These are phyloP conservation scores for Omphaloscelis lunosa DNA, from an alignment of 2,888 invertebrate genomes.

Conservation along the genomic window DNA sequence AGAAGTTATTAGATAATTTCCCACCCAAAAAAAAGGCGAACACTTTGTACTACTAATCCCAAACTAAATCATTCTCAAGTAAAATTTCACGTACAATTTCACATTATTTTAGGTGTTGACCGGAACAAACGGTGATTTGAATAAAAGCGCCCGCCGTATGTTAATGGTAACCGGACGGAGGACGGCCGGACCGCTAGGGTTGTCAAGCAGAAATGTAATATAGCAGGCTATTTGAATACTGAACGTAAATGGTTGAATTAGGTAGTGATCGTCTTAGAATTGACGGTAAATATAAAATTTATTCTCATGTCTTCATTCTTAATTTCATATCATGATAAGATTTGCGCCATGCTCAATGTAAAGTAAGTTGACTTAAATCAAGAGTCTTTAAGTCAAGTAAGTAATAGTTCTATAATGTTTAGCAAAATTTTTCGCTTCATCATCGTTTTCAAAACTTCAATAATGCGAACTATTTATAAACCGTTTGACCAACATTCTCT, in stretches of 20 bases:
- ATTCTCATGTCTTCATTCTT: constrained; percentile 22
- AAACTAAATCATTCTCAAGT: constrained; percentile 56
- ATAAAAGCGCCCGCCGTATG: constrained; percentile 68
- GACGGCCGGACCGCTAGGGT: constrained; percentile 61
- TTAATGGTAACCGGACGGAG: constrained; percentile 74
- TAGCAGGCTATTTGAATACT: constrained; percentile 34
- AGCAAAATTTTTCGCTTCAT: not conserved
- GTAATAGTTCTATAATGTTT: not conserved
- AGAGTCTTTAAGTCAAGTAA: not conserved
- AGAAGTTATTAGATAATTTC: too few species aligned
- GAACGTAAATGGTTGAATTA: constrained; percentile 42
- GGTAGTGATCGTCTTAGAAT: constrained; percentile 22
- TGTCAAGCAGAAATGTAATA: constrained; percentile 56
- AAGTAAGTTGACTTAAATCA: constrained; percentile 4
- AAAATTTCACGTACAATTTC: constrained; percentile 66
- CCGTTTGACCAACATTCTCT: not conserved
- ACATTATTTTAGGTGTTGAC: constrained; percentile 69
- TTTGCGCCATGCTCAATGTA: not conserved
- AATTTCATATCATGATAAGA: constrained; percentile 10
- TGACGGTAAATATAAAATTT: constrained; percentile 12
- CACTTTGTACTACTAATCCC: constrained; percentile 6
- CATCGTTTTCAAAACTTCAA: not conserved
- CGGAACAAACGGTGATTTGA: constrained; percentile 69
- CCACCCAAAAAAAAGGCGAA: too few species aligned
- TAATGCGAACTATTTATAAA: not conserved